A percentile compares a stretch with the other conserved stretches of the same genome.
These are phyloP conservation scores for Frieseomelitta varia DNA, from an alignment of 1,140 invertebrate genomes.

Conservation along the genomic window DNA sequence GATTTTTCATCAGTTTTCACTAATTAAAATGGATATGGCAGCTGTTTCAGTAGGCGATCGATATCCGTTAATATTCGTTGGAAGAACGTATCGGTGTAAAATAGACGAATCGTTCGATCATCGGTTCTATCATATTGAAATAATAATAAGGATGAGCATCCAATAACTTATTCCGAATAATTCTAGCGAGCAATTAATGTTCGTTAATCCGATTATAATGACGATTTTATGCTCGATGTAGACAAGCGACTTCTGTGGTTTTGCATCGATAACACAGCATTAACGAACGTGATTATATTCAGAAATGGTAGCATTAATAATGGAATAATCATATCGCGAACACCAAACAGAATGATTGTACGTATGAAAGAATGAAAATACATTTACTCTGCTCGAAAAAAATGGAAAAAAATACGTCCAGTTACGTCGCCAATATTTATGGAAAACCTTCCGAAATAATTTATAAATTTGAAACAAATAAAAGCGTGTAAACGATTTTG, in stretches of 20 bases:
- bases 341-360: too few relatives aligned
- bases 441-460: background rate
- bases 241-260: too few relatives aligned
- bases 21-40: constrained; percentile 37
- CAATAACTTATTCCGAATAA: constrained; percentile 59
- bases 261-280: too few relatives aligned
- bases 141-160: constrained; percentile 63
- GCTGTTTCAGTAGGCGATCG: constrained; percentile 46
- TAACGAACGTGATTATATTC: too few relatives aligned
- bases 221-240: background rate
- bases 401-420: too few relatives aligned
- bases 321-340: too few relatives aligned
- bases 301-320: too few relatives aligned
- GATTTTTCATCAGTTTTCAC: constrained; percentile 62
- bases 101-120: constrained; percentile 61
- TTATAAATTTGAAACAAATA: too few relatives aligned
- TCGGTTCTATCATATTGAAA: constrained; percentile 64
- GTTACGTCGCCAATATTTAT: background rate
- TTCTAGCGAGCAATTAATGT: constrained; percentile 44
- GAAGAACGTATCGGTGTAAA: constrained; percentile 56
- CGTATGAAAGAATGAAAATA: too few relatives aligned
- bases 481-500: background rate
- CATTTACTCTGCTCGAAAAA: too few relatives aligned
- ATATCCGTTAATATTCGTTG: constrained; percentile 61
- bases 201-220: constrained; percentile 52